phyloP scores from a whole-genome alignment of 2,113 vertebrate species.

The Aspidoscelis tigris region DNA sequence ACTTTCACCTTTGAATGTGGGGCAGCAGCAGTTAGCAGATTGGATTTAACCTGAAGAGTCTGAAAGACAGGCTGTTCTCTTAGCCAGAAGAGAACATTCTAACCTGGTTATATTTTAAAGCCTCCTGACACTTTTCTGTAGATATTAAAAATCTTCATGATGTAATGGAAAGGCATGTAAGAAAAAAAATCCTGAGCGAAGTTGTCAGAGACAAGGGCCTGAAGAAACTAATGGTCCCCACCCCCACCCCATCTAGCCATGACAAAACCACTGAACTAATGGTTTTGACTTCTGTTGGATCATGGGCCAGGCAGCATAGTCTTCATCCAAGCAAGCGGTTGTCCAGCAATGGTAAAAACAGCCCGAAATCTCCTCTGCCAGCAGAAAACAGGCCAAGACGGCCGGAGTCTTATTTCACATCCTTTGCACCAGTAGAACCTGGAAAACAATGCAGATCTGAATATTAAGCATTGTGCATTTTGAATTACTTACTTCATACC shows the following conservation, averaged over 20 bases:
- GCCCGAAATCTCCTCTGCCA: background rate
- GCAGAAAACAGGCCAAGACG: background rate
- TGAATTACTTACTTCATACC: background rate
- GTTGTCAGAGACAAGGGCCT: background rate
- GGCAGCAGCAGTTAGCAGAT: background rate
- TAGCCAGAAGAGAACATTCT: background rate
- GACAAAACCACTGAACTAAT: background rate
- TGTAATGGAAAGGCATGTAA: background rate
- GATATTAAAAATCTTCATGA: background rate
- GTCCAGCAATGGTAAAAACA: background rate
- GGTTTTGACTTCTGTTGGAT: background rate
- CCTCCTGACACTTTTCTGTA: background rate
- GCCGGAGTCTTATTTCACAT: accelerated
- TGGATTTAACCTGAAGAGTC: background rate
- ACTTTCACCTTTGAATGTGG: slow-evolving; percentile 23
- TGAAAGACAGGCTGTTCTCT: accelerated
- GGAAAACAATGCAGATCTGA: background rate
- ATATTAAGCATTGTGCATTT: background rate
- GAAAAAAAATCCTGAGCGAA: background rate
- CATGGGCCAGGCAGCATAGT: background rate
- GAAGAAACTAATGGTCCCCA: background rate
- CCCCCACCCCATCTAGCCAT: background rate
- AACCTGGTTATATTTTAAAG: background rate
- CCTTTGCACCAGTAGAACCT: accelerated
- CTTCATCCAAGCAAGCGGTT: no score